Conservation (phyloP, 2,797 vertebrate genomes). For the Podarcis siculus region DNA sequence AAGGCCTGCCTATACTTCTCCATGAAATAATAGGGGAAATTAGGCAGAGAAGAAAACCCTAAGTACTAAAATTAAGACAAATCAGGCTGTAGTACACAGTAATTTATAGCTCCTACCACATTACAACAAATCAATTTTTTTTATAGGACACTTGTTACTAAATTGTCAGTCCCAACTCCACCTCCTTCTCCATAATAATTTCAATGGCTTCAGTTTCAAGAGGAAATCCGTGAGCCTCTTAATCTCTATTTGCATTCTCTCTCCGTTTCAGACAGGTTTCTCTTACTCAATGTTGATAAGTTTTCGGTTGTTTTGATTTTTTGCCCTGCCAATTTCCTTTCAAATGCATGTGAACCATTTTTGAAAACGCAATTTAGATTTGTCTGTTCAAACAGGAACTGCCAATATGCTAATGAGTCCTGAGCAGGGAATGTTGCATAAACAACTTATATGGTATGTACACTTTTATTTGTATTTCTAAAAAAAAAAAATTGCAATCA, state of each 20-base stretch:
- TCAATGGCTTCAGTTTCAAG: neutral
- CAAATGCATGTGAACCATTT: conserved; percentile 36
- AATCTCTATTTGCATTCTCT: neutral
- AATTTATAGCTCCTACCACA: neutral
- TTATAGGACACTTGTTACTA: neutral
- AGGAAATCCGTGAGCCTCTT: conserved; percentile 15
- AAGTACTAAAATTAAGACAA: conserved; percentile 1
- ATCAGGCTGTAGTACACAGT: neutral
- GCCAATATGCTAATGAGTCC: conserved; percentile 48
- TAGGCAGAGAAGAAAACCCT: neutral
- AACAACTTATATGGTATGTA: neutral
- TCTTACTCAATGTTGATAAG: conserved; percentile 29
- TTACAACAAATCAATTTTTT: neutral
- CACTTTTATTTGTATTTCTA: conserved; percentile 26
- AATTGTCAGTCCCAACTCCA: conserved; percentile 8
- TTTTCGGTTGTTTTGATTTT: neutral
- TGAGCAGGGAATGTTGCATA: conserved; percentile 44
- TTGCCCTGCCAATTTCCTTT: conserved; percentile 24
- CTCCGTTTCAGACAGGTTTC: conserved; percentile 17
- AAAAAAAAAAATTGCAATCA: conserved; percentile 20
- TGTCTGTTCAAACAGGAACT: conserved; percentile 26
- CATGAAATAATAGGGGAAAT: neutral
- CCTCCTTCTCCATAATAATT: neutral
- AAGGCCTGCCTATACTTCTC: neutral
- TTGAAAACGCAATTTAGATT: conserved; percentile 44